A percentile compares a stretch with the other conserved stretches of the same genome.
Conservation (phyloP, 2,888 invertebrate species). For the Stenodera caucasica region DNA sequence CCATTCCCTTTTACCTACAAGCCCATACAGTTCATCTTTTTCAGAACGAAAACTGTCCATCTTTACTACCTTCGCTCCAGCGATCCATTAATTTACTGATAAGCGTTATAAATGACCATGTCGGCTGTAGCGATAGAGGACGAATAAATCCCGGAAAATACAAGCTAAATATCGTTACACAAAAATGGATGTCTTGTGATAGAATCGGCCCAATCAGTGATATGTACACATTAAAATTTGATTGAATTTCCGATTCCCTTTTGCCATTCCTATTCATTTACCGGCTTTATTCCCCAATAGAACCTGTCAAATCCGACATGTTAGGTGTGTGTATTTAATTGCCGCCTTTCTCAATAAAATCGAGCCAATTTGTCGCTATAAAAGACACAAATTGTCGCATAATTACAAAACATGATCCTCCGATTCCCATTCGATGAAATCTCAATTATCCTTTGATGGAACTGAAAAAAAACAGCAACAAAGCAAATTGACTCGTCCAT, state of each 20-base stretch:
- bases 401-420: too few relatives aligned
- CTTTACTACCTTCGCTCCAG: not conserved
- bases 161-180: too few relatives aligned
- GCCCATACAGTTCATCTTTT: not conserved
- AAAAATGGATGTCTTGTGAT: too few relatives aligned
- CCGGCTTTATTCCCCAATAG: not conserved
- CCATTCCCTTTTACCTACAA: not conserved
- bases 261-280: not conserved
- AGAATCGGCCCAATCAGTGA: too few relatives aligned
- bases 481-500: not conserved
- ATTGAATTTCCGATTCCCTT: not conserved
- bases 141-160: too few relatives aligned
- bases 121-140: too few relatives aligned
- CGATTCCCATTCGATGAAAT: too few relatives aligned
- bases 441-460: too few relatives aligned
- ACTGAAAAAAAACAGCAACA: too few relatives aligned
- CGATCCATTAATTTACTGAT: not conserved
- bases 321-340: not conserved
- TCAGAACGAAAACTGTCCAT: not conserved
- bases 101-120: constrained; percentile 5
- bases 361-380: not conserved
- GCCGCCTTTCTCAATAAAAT: not conserved
- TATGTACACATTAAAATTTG: not conserved
- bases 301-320: not conserved
- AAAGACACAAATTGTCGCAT: not conserved